Base-by-base conservation (phyloP, 2,797 vertebrate genomes). In the Sebastes diploproa region DNA sequence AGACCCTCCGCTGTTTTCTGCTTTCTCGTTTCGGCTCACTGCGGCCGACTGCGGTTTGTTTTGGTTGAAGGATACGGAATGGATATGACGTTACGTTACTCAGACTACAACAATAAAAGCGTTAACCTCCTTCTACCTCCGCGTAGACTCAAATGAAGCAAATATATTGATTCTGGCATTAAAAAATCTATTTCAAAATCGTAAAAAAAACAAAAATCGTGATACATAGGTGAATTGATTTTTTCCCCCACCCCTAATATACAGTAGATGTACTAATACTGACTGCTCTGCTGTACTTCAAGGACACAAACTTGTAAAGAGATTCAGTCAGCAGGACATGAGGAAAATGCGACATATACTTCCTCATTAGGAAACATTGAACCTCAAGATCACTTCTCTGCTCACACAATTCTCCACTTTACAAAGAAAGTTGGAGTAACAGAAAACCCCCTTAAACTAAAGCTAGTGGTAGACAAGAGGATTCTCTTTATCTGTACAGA, bases 401-500 rank as follows among this genome's bases (percentile, higher is more conserved):
- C 59, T 68, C 29, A 42, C 9, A 23, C 55, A 71, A 3, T 60
- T 20, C 23, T 29, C 52, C 38, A 54, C 20, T 81, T 81, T 9
- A 23, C 30, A 80, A 58, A 23, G 29, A 65, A 72, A 56, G 59
- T 68, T 18, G 6, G 32, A 70, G 22, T n/a, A 67, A 25, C 23
- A 80, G 62, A 64, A 7, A 32, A 30, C 56, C 65, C 73, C 56
- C 4, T 52, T 10, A 34, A 72, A 80, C 36, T 56, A 62, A 81
- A 84, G 27, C 34, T 12, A 46, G 42, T 7, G 7, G 1, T 30
- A 82, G 32, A 76, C 56, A 56, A 80, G 73, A 74, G 10, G 56
- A 81, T 78, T 78, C 23, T 71, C 34, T 75, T 81, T 29, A 75
- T 77, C 74, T 1, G 2, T 14, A 61, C 52, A 82, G 60, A 83